A percentile compares a stretch with the other conserved stretches of the same genome.
Evolutionary conservation across 2,797 vertebrate genomes (phyloP).

Genomic region (Cynopterus sphinx): DNA sequence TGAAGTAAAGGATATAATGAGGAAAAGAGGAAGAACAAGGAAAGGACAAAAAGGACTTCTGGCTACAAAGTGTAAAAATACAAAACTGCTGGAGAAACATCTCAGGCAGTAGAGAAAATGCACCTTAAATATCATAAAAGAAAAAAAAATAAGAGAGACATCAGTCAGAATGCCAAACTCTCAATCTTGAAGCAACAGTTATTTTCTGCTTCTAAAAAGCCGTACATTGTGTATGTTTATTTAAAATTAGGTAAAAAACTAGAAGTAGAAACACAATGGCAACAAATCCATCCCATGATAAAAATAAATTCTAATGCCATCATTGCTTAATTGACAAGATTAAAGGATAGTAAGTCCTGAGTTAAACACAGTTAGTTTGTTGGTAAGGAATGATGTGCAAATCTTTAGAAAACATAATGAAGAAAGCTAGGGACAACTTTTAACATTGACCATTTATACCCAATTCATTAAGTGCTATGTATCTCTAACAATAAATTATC

Average conservation of each 20-base stretch:
- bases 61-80: background rate
- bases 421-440: background rate
- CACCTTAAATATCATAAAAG: background rate
- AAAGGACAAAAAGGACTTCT: background rate
- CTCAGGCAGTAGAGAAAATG: background rate
- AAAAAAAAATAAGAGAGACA: background rate
- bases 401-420: slow-evolving; percentile 26
- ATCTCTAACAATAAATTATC: background rate
- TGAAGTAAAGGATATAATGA: background rate
- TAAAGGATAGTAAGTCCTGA: background rate
- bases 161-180: background rate
- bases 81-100: background rate
- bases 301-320: slow-evolving; percentile 25
- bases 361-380: background rate
- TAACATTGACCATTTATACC: background rate
- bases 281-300: background rate
- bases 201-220: background rate
- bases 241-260: slow-evolving; percentile 37
- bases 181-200: background rate
- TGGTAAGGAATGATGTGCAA: background rate
- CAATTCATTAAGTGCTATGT: background rate
- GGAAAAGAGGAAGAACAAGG: background rate
- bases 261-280: background rate
- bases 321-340: background rate
- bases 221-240: background rate